phyloP scores from a whole-genome alignment of 2,113 vertebrate species.

The Cervus canadensis region DNA sequence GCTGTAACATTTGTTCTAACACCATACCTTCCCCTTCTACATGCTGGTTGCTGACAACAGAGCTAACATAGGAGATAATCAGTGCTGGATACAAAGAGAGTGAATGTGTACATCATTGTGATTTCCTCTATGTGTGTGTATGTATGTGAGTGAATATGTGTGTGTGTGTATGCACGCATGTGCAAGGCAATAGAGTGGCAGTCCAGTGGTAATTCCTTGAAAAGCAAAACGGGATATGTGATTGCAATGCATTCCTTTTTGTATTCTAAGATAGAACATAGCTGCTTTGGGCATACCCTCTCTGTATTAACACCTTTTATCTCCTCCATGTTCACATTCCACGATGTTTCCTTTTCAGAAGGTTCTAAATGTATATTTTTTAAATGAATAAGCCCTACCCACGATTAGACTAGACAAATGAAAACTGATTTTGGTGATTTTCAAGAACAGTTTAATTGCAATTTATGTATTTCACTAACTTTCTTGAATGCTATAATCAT shows the following conservation, averaged over 20 bases:
- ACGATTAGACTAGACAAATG: conserved; percentile 46
- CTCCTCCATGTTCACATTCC: neutral
- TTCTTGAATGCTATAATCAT: conserved; percentile 67
- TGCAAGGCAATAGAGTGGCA: neutral
- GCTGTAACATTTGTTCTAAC: neutral
- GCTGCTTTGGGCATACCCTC: neutral
- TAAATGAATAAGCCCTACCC: conserved; percentile 31
- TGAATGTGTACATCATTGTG: neutral
- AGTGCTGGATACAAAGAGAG: neutral
- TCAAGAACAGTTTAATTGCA: conserved; percentile 59
- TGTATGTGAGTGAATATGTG: neutral
- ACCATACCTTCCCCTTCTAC: neutral
- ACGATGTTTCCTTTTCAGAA: conserved; percentile 21
- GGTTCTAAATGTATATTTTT: conserved; percentile 31
- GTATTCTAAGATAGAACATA: neutral
- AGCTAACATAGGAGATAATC: neutral
- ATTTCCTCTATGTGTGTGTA: neutral
- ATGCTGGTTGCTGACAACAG: neutral
- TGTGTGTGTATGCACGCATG: neutral
- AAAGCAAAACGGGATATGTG: neutral
- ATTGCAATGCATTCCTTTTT: neutral
- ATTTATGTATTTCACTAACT: conserved; percentile 70
- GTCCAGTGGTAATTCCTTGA: neutral
- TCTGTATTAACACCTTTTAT: conserved; percentile 9
- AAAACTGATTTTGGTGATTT: conserved; percentile 59